Percentiles rank a stretch among this genome's conserved stretches.
Evolutionary conservation across 30 jellyfish, hydroid and myxozoan species (phyloP).

Genomic region (Turritopsis dohrnii): DNA sequence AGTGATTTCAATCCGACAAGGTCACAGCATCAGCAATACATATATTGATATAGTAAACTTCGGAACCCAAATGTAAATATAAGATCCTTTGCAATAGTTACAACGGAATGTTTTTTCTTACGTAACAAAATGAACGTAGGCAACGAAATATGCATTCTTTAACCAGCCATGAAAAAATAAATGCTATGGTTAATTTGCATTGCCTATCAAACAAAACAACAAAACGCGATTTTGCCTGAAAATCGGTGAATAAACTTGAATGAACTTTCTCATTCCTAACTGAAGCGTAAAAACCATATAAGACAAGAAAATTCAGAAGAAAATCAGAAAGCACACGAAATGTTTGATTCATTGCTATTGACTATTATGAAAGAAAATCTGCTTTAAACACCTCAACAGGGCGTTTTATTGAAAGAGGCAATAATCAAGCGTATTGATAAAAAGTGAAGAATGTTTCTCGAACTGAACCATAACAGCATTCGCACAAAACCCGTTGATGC

Average conservation of each 20-base stretch:
- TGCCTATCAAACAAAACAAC: too few species aligned
- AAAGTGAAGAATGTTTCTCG: neutral
- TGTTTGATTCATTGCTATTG: neutral
- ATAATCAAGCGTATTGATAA: neutral
- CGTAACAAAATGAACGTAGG: neutral
- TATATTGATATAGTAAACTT: neutral
- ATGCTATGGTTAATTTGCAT: too few species aligned
- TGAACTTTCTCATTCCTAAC: too few species aligned
- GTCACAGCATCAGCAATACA: neutral
- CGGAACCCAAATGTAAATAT: neutral
- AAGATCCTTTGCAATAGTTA: neutral
- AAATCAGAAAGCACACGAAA: too few species aligned
- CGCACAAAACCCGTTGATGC: neutral
- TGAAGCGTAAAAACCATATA: neutral
- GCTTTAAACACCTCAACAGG: neutral
- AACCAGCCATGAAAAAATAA: too few species aligned
- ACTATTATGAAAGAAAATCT: neutral
- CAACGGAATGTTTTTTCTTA: neutral
- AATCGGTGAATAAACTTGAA: too few species aligned
- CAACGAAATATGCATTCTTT: neutral
- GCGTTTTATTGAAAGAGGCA: neutral
- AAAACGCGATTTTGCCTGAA: too few species aligned
- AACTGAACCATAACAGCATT: neutral
- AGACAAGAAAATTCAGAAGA: too few species aligned
- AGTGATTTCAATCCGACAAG: neutral